Evolutionary conservation across 1,140 invertebrate species (phyloP), one percentile per base, ranked within the genome.

Genomic region (Bradynema listronoti): DNA sequence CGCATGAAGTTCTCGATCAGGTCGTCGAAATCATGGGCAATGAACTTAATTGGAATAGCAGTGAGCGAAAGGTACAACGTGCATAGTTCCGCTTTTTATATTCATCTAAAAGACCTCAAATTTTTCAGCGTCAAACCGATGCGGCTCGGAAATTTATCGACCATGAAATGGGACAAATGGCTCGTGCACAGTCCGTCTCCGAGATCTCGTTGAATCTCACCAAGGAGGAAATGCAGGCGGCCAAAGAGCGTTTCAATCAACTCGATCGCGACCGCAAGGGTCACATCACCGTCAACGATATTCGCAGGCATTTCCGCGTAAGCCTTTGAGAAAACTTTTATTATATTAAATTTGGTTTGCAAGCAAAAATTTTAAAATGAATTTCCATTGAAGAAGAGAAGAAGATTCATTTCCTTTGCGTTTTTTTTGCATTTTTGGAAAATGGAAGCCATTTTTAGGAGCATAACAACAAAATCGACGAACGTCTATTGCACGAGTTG

Each of bases 251-350:
- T 50, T 98, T 98, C 85, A 87, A 92, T 75, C 85, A 88, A 60
- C 86, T 98, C 57, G 94, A 98, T 81, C 87, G 87, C 68, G 93
- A 95, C 75, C 86, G 87, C 69, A 98, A 98, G 79, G 94, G 94
- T 68, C 97, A 91, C 75, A 91, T 98, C 43, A 95, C 91, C 32
- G 88, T 97, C 59, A 95, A 93, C 79, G 94, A 98, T 79, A 89
- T 98, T 58, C 83, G 92, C 61, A 83, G 88, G 76, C 89, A 89
- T 78, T 84, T 97, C 22, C 91, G 96, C 86, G 91, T 94, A 83
- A 75, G 72, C 66, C 39, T 56, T 49, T 5, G 7, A 1, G 19
- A 19, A 11, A 39, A 39, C 36, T 19, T 39, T 39, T 39, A 19
- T 39, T 19, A 19, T 39, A 11, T 39, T 11, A 39, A 39, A 39